phyloP scores from a whole-genome alignment of 2,888 invertebrate species.

The Cristatella mucedo region DNA sequence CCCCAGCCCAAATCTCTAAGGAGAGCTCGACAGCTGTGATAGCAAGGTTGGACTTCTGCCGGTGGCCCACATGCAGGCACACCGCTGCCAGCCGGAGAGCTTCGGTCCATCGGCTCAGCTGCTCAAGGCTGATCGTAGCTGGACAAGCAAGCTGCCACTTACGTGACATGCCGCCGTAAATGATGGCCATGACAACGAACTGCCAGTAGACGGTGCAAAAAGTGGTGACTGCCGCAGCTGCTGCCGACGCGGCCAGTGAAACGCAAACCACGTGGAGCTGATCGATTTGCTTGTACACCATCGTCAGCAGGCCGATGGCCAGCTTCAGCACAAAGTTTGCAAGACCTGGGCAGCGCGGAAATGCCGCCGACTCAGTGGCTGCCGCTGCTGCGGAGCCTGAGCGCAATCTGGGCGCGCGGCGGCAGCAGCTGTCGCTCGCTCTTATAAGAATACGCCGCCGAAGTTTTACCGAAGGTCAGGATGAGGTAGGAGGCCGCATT shows the following conservation, averaged over 20 bases:
- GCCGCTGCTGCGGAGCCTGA: too few relatives aligned
- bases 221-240: slow-evolving; percentile 4
- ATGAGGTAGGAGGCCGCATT: neutral
- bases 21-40: too few relatives aligned
- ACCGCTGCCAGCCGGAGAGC: too few relatives aligned
- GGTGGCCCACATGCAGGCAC: too few relatives aligned
- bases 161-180: slow-evolving; percentile 8
- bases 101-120: too few relatives aligned
- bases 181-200: slow-evolving; percentile 4
- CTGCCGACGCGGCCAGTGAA: neutral
- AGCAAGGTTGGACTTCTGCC: too few relatives aligned
- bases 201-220: slow-evolving; percentile 4
- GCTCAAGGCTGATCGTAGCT: too few relatives aligned
- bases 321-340: slow-evolving; percentile 7
- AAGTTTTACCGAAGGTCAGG: slow-evolving; percentile 7
- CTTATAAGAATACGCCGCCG: too few relatives aligned
- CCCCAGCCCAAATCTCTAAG: too few relatives aligned
- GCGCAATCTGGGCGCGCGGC: too few relatives aligned
- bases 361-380: neutral
- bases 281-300: neutral
- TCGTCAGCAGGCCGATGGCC: slow-evolving; percentile 2
- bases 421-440: too few relatives aligned
- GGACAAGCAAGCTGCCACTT: too few relatives aligned
- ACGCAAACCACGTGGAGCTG: slow-evolving; percentile 5
- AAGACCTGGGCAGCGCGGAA: slow-evolving; percentile 2